Conservation (phyloP, 2,113 vertebrate species). For the Penelope pileata region DNA sequence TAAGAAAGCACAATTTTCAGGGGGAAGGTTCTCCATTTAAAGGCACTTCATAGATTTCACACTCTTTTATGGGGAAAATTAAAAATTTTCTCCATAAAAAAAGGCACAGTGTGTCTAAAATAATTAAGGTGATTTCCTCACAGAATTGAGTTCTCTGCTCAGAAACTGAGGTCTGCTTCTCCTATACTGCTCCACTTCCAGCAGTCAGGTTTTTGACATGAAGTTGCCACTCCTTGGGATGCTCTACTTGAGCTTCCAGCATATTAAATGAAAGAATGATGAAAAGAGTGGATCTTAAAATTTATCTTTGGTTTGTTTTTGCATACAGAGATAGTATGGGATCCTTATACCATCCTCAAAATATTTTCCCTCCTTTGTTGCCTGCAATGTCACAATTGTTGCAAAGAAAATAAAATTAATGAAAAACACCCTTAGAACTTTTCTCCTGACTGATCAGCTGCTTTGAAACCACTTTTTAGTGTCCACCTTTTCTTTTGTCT, state of each 20-base stretch:
- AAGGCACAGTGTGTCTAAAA: not conserved
- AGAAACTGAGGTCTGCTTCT: not conserved
- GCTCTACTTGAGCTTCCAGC: not conserved
- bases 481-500: not conserved
- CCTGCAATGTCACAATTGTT: constrained; percentile 40
- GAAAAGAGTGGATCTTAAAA: not conserved
- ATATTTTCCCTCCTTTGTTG: constrained; percentile 1
- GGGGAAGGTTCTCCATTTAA: not conserved
- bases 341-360: constrained; percentile 34
- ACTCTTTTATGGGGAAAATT: not conserved
- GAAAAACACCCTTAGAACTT: not conserved
- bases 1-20: not conserved
- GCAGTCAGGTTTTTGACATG: not conserved
- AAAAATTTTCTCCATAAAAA: constrained; percentile 16
- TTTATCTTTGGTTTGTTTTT: constrained; percentile 12
- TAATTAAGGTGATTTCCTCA: not conserved
- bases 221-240: not conserved
- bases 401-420: constrained; percentile 41
- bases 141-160: not conserved
- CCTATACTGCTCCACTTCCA: not conserved
- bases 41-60: not conserved
- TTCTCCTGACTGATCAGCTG: not conserved
- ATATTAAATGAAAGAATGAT: constrained; percentile 12
- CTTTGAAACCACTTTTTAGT: not conserved
- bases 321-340: constrained; percentile 1